These are phyloP conservation scores for Diacarnus erythraeanus DNA, from an alignment of 37 sponge, comb jelly and placozoan genomes.

Conservation along the genomic window DNA sequence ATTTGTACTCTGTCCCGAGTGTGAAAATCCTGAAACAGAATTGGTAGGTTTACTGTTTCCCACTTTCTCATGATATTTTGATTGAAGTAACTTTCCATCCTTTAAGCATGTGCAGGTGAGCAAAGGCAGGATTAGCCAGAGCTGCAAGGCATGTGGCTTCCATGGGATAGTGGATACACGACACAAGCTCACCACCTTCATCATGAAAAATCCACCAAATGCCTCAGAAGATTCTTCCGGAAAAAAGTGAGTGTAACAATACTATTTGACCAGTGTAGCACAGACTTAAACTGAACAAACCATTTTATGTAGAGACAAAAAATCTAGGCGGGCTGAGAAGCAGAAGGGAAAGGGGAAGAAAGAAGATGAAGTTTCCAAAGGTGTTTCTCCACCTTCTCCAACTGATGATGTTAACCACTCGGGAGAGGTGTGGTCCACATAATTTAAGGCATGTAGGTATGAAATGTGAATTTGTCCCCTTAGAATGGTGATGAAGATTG, in stretches of 20 bases:
- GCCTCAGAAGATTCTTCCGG: slow-evolving; percentile 34
- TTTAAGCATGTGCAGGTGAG: slow-evolving; percentile 50
- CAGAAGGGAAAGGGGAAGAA: slow-evolving; percentile 59
- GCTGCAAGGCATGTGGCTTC: slow-evolving; percentile 94
- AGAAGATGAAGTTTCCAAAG: slow-evolving; percentile 9
- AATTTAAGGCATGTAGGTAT: not conserved
- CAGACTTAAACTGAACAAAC: too few species aligned
- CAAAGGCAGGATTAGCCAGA: slow-evolving; percentile 75
- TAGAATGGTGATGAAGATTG: slow-evolving; percentile 77
- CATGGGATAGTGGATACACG: slow-evolving; percentile 66
- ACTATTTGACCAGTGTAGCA: not conserved
- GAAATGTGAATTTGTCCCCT: not conserved
- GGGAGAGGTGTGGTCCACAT: too few species aligned
- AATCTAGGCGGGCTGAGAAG: slow-evolving; percentile 26
- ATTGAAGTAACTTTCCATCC: too few species aligned
- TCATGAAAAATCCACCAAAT: slow-evolving; percentile 90
- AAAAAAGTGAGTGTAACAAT: slow-evolving; percentile 60
- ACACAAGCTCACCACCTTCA: slow-evolving; percentile 89
- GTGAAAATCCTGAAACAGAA: slow-evolving; percentile 97
- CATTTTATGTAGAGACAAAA: slow-evolving; percentile 35
- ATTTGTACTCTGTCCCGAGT: slow-evolving; percentile 95
- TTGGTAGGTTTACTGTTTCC: slow-evolving; percentile 60
- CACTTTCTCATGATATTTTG: too few species aligned
- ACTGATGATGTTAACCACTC: not conserved
- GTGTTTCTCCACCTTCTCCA: not conserved